Evolutionary conservation across 2,113 vertebrate species (phyloP), one percentile per base, ranked within the genome.

Genomic region (human (Homo sapiens)): DNA sequence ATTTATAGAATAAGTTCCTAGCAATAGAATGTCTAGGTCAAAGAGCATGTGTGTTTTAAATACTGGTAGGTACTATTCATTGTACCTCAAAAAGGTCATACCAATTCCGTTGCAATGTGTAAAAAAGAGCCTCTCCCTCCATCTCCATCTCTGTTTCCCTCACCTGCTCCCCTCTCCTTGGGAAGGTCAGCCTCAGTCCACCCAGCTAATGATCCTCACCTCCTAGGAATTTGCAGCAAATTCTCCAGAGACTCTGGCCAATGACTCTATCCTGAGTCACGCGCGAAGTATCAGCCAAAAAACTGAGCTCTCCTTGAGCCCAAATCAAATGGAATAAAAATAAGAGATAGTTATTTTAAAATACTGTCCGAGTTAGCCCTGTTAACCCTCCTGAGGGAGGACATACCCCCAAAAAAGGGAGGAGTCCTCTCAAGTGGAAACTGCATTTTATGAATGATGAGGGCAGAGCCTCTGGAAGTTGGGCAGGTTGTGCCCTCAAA

Each of bases 261-360:
- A 35, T 57, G 61, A 40, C 66, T 76, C 35, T 43, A 25, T n/a
- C 48, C 55, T n/a, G 32, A 96, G 80, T 90, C 85, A 87, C 38
- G 73, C 27, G 50, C 43, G 7, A 38, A 93, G 32, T 27, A 81
- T 1, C 3, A 23, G 38, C 35, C 55, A 16, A 80, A 80, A 86
- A 27, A 5, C 8, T 10, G 22, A 83, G 52, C n/a, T 52, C 50
- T 88, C 52, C 89, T 32, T 78, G 22, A 88, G 86, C 40, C 32
- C 84, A 86, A 81, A 75, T 55, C 88, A 73, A 94, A 55, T 30
- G 59, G 55, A 81, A 85, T 55, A 45, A 80, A 96, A 84, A 91
- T 55, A 94, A 84, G 40, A 87, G 52, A 86, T 1, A 35, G 16
- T 57, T 17, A 20, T 89, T 89, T 48, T 17, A 86, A 82, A 90